phyloP scores from a whole-genome alignment of 2,888 invertebrate genomes.

The Brachynemurus nebulosus region DNA sequence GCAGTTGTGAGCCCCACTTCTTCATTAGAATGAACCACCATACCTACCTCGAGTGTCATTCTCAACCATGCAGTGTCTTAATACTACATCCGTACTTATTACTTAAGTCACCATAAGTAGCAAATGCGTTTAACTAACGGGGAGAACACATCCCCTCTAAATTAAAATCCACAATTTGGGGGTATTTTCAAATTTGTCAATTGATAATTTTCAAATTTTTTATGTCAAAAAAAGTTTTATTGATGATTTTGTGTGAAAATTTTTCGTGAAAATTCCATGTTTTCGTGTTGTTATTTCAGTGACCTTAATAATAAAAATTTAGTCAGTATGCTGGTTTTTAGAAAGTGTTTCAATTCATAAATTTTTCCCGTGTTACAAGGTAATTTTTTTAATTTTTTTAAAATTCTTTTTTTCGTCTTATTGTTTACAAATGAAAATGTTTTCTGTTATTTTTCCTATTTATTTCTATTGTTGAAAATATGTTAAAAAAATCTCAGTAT shows the following conservation, averaged over 20 bases:
- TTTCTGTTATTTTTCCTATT: not conserved
- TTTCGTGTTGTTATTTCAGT: not conserved
- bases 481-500: too few relatives aligned
- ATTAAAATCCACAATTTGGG: not conserved
- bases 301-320: not conserved
- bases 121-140: too few relatives aligned
- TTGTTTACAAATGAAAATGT: not conserved
- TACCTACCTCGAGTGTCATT: too few relatives aligned
- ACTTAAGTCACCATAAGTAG: not conserved
- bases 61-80: not conserved
- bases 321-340: not conserved
- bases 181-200: conserved; percentile 5
- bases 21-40: too few relatives aligned
- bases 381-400: not conserved
- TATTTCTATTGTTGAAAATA: too few relatives aligned
- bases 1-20: too few relatives aligned
- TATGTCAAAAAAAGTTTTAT: not conserved
- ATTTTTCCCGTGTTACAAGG: conserved; percentile 1
- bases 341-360: not conserved
- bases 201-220: not conserved
- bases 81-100: not conserved
- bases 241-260: not conserved
- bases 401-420: too few relatives aligned
- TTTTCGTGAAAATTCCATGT: not conserved
- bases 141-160: conserved; percentile 5